phyloP scores from a whole-genome alignment of 2,797 vertebrate species.

The Crypturellus tataupa region DNA sequence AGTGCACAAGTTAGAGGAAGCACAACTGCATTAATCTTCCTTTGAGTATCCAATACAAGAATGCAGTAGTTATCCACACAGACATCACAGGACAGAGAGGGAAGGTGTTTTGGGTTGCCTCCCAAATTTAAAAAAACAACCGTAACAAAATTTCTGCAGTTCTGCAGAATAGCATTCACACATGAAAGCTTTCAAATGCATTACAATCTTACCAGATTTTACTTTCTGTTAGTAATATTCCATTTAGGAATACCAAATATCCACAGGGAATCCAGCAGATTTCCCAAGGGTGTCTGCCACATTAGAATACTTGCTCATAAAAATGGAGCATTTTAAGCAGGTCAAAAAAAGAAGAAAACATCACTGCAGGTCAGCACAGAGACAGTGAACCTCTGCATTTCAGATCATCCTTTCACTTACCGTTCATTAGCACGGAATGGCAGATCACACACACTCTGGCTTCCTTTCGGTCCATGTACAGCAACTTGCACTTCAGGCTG shows the following conservation, averaged over 20 bases:
- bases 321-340: not conserved
- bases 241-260: not conserved
- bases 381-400: not conserved
- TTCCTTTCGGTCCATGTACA: conserved; percentile 97
- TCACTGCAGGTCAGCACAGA: not conserved
- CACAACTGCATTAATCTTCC: not conserved
- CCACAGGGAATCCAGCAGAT: not conserved
- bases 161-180: not conserved
- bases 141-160: not conserved
- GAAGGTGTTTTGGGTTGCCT: not conserved
- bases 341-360: not conserved
- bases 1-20: not conserved
- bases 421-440: conserved; percentile 91
- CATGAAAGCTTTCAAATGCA: not conserved
- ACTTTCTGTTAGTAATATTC: not conserved
- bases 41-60: not conserved
- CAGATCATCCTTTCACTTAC: conserved; percentile 82
- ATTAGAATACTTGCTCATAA: not conserved
- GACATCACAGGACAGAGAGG: not conserved
- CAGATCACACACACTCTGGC: conserved; percentile 97
- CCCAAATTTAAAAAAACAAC: not conserved
- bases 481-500: conserved; percentile 92
- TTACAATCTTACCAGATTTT: not conserved
- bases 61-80: not conserved
- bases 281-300: not conserved